These are phyloP conservation scores for Gymnoscelis rufifasciata DNA, from an alignment of 2,888 invertebrate species.

Conservation along the genomic window DNA sequence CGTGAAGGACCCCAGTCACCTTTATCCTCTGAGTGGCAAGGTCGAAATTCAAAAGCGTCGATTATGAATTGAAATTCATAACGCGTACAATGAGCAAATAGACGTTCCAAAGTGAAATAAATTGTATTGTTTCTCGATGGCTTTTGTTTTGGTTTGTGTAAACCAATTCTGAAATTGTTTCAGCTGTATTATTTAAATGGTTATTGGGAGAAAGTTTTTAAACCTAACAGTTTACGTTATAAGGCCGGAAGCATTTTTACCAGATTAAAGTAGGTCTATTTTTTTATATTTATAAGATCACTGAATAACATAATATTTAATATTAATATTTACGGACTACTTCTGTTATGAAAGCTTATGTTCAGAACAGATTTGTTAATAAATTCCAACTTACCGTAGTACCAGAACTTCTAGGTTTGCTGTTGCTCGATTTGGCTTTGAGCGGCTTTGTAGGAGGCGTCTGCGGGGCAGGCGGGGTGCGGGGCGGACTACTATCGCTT, in stretches of 20 bases:
- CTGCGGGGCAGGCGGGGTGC: slow-evolving; percentile 63
- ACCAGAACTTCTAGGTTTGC: slow-evolving; percentile 43
- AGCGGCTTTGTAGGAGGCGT: slow-evolving; percentile 52
- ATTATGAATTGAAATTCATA: slow-evolving; percentile 22
- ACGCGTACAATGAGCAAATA: slow-evolving; percentile 16
- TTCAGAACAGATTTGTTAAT: too few relatives aligned
- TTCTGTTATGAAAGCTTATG: too few relatives aligned
- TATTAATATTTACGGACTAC: too few relatives aligned
- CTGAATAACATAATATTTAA: too few relatives aligned
- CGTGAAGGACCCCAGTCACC: slow-evolving; percentile 2
- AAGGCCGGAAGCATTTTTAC: slow-evolving; percentile 4
- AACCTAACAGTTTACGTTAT: neutral
- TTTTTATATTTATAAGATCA: too few relatives aligned
- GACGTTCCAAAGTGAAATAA: slow-evolving; percentile 19
- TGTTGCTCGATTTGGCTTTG: slow-evolving; percentile 41
- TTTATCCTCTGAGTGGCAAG: slow-evolving; percentile 10
- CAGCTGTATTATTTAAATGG: neutral
- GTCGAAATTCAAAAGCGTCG: slow-evolving; percentile 11
- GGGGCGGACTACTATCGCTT: slow-evolving; percentile 59
- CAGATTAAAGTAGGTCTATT: neutral
- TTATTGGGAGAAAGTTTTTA: neutral
- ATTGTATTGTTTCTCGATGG: slow-evolving; percentile 14
- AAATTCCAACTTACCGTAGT: slow-evolving; percentile 43
- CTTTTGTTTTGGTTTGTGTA: slow-evolving; percentile 13
- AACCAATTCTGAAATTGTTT: slow-evolving; percentile 2